Evolutionary conservation across 2,888 invertebrate genomes (phyloP).

Genomic region (Cephonodes hylas): DNA sequence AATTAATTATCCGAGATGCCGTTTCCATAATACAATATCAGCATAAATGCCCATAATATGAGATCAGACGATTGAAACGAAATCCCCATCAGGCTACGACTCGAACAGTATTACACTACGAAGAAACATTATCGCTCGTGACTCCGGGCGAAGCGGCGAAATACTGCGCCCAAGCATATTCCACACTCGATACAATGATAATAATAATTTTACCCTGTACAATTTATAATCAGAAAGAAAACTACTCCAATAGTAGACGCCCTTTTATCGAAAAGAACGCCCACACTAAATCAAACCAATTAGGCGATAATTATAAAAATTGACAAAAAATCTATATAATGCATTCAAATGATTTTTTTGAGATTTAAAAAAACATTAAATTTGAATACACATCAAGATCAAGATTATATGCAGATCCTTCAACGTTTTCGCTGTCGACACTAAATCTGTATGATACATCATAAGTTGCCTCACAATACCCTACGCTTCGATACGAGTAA

Average conservation of each 20-base stretch:
- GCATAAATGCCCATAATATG: background rate
- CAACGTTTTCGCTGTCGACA: background rate
- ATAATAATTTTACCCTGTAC: constrained; percentile 68
- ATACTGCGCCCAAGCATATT: constrained; percentile 2
- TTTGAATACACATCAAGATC: background rate
- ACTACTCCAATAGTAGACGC: background rate
- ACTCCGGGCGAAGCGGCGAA: background rate
- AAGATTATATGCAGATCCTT: background rate
- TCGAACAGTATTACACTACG: no score
- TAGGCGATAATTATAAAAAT: background rate
- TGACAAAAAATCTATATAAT: background rate
- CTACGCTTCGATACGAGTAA: constrained; percentile 11
- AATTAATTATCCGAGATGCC: no score
- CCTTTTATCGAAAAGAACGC: background rate
- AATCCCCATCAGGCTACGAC: background rate
- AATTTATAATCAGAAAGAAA: constrained; percentile 34
- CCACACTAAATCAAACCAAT: background rate
- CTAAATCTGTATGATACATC: background rate
- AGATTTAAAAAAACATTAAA: background rate
- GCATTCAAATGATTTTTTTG: background rate
- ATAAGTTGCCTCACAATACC: background rate
- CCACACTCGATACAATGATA: constrained; percentile 32
- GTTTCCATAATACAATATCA: background rate
- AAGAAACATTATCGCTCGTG: background rate
- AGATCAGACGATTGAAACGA: background rate